phyloP scores from a whole-genome alignment of 2,797 vertebrate species.

The Aplochiton taeniatus region DNA sequence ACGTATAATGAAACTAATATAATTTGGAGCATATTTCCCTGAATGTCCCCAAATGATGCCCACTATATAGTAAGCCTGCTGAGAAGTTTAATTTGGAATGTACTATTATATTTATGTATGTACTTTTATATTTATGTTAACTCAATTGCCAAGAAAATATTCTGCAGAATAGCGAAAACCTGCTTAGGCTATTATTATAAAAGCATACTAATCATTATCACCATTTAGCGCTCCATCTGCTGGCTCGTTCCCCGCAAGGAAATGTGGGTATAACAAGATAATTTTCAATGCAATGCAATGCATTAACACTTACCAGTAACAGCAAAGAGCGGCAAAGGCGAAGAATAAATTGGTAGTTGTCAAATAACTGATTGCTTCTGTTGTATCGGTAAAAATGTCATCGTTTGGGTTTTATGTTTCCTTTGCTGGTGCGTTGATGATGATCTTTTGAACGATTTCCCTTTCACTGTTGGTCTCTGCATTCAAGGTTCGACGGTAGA shows the following conservation, averaged over 20 bases:
- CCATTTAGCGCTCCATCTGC: too few species aligned
- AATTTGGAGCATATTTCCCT: too few species aligned
- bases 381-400: constrained; percentile 68
- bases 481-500: constrained; percentile 59
- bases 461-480: constrained; percentile 53
- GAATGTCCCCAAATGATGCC: too few species aligned
- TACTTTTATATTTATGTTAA: too few species aligned
- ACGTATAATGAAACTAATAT: too few species aligned
- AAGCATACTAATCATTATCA: too few species aligned
- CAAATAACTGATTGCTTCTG: constrained; percentile 67
- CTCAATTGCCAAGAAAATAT: too few species aligned
- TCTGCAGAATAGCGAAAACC: too few species aligned
- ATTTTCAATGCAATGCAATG: constrained; percentile 17
- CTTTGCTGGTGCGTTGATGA: constrained; percentile 47
- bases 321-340: constrained; percentile 59
- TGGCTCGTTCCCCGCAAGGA: constrained; percentile 40
- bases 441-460: constrained; percentile 31
- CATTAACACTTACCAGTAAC: constrained; percentile 67
- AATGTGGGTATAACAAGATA: background rate
- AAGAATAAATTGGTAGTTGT: constrained; percentile 60
- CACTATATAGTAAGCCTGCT: too few species aligned
- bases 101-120: too few species aligned
- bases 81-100: too few species aligned
- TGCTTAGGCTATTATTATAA: too few species aligned
- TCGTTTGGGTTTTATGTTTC: constrained; percentile 62